Evolutionary conservation across 2,797 vertebrate genomes (phyloP).

Genomic region (Enteromius paludinosus): DNA sequence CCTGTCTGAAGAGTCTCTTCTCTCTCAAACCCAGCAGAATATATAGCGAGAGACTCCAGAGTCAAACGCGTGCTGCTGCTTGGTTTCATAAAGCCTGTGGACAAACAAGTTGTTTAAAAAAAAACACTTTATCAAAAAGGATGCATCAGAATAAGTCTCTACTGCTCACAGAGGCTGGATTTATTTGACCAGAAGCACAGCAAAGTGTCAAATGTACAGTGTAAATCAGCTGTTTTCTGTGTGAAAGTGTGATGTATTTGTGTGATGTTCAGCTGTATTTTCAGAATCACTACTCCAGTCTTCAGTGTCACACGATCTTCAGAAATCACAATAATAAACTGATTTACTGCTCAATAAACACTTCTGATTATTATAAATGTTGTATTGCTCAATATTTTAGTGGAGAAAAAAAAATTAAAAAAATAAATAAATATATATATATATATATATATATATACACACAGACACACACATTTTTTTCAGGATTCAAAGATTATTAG

Average conservation of each 20-base stretch:
- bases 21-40: slow-evolving; percentile 4
- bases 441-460: neutral
- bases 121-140: neutral
- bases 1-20: slow-evolving; percentile 17
- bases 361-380: neutral
- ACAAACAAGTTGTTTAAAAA: neutral
- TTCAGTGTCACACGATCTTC: neutral
- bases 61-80: neutral
- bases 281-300: neutral
- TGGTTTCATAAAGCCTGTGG: neutral
- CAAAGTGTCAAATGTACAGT: neutral
- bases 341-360: neutral
- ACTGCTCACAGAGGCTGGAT: neutral
- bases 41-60: neutral
- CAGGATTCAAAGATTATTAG: neutral
- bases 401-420: no score
- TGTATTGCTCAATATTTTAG: neutral
- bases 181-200: neutral
- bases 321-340: neutral
- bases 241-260: neutral
- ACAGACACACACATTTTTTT: neutral
- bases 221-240: neutral
- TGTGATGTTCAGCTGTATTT: neutral
- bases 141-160: neutral
- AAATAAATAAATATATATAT: no score